Evolutionary conservation across 2,888 invertebrate genomes (phyloP).

Genomic region (Protophormia terraenovae): DNA sequence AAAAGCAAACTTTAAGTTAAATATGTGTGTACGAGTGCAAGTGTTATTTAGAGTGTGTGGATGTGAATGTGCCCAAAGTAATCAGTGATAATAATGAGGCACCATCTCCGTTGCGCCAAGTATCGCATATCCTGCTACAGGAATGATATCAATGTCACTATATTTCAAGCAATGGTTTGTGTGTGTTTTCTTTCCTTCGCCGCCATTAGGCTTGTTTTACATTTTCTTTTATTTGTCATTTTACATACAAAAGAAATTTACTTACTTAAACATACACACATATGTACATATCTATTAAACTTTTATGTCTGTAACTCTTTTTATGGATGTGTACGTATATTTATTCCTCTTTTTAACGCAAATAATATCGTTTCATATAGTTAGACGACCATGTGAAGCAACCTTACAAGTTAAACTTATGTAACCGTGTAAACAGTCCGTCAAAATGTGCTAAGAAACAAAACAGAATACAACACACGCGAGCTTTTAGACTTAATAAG

Average conservation of each 20-base stretch:
- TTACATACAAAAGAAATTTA: neutral
- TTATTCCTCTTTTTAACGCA: neutral
- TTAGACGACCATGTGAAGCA: neutral
- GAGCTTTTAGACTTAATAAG: conserved; percentile 52
- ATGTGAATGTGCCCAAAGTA: conserved; percentile 64
- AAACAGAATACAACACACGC: conserved; percentile 25
- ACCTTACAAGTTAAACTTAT: conserved; percentile 40
- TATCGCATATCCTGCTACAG: conserved; percentile 68
- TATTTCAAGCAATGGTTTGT: neutral
- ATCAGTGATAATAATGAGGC: conserved; percentile 74
- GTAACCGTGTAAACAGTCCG: conserved; percentile 37
- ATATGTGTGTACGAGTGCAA: neutral
- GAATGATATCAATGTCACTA: conserved; percentile 64
- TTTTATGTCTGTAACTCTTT: neutral
- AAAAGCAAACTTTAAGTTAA: neutral
- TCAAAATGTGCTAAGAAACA: conserved; percentile 36
- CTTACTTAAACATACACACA: neutral
- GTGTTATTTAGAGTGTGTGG: neutral
- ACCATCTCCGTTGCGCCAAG: conserved; percentile 68
- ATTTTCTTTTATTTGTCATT: conserved; percentile 21
- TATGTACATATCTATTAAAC: neutral
- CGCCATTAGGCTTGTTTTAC: conserved; percentile 22
- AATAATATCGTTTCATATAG: neutral
- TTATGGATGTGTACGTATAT: neutral
- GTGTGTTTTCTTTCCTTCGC: conserved; percentile 14